Percentiles rank a stretch among this genome's conserved stretches.
Conservation (phyloP, 2,888 invertebrate species). For the Heteropelma amictum region DNA sequence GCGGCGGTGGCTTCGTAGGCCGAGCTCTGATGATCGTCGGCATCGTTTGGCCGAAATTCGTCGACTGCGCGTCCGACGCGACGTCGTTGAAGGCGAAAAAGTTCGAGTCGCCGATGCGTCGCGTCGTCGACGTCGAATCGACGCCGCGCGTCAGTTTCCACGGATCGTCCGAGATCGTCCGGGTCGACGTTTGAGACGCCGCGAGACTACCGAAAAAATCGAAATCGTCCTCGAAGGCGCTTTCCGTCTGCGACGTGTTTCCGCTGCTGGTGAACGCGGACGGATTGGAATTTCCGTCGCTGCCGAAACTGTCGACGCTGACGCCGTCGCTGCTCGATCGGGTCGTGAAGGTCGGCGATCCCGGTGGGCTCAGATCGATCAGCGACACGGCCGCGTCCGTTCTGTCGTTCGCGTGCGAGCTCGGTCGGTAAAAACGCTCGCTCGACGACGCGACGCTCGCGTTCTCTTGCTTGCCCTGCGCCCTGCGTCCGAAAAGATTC, state of each 20-base stretch:
- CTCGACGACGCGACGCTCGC: constrained; percentile 42
- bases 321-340: constrained; percentile 87
- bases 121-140: constrained; percentile 80
- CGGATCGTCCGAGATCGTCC: constrained; percentile 79
- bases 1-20: constrained; percentile 81
- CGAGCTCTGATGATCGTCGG: constrained; percentile 89
- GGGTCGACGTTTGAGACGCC: no score
- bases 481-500: constrained; percentile 69
- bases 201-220: constrained; percentile 83
- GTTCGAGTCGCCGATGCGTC: constrained; percentile 66
- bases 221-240: constrained; percentile 91
- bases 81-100: constrained; percentile 71
- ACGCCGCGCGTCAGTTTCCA: constrained; percentile 76
- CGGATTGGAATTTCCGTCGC: constrained; percentile 84
- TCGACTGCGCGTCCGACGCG: constrained; percentile 37
- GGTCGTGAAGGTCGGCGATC: constrained; percentile 87
- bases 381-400: constrained; percentile 78
- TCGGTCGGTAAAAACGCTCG: constrained; percentile 41
- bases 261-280: constrained; percentile 80
- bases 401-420: constrained; percentile 56
- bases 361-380: constrained; percentile 87
- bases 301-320: constrained; percentile 87
- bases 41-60: constrained; percentile 73
- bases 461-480: constrained; percentile 45
- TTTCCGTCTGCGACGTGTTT: constrained; percentile 86